Evolutionary conservation across 1,140 invertebrate genomes (phyloP).

Genomic region (Drosophila mayri): DNA sequence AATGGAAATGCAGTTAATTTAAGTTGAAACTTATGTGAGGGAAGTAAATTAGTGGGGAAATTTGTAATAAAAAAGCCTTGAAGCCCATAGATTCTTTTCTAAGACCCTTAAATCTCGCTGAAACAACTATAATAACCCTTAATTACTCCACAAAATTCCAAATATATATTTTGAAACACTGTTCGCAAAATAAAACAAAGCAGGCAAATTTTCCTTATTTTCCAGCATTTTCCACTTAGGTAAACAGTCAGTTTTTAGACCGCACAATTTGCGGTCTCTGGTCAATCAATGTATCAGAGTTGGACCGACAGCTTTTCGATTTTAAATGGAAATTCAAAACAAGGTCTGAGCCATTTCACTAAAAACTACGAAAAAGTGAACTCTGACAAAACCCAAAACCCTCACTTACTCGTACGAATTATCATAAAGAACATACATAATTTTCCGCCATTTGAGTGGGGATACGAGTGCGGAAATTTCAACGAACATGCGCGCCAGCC

Average conservation of each 20-base stretch:
- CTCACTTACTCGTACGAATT: constrained; percentile 63
- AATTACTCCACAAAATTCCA: neutral
- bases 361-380: neutral
- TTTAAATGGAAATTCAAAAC: constrained; percentile 49
- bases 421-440: constrained; percentile 79
- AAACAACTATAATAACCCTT: neutral
- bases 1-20: neutral
- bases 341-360: neutral
- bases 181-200: too few species aligned
- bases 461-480: constrained; percentile 57
- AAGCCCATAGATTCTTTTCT: neutral
- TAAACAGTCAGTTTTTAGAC: constrained; percentile 52
- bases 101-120: neutral
- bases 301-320: constrained; percentile 53
- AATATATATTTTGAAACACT: neutral
- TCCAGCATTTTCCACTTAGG: constrained; percentile 43
- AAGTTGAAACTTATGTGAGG: neutral
- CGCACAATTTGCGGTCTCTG: constrained; percentile 44
- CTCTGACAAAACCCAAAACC: constrained; percentile 6
- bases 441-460: constrained; percentile 63
- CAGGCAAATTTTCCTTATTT: constrained; percentile 1
- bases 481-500: constrained; percentile 21
- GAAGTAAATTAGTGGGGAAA: neutral
- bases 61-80: neutral
- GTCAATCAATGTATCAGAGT: constrained; percentile 24